Base-by-base conservation (phyloP, 2,113 vertebrate genomes). In the Pollachius pollachius region DNA sequence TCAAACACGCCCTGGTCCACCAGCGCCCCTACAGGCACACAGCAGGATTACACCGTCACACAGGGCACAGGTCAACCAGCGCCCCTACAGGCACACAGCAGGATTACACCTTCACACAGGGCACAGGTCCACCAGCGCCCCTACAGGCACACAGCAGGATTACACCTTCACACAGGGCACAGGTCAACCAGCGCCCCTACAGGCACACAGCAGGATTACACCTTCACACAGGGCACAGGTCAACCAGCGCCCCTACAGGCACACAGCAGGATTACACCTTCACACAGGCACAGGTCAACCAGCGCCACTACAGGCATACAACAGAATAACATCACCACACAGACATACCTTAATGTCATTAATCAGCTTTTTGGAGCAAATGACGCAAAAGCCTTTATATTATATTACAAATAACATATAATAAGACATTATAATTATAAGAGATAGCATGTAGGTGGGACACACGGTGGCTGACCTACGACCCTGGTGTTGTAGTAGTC, bases 401-500 rank as follows among this genome's bases (percentile, higher is more conserved):
- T 58, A n/a, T 58, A 5, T 34, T 34, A 4, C 30, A 18, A 17
- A 59, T 59, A 9, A 6, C 3, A 21, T 52, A 4, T 52, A 25
- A 18, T 34, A 9, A 52, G n/a, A 69, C 2, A 57, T 15, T 5
- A 5, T n/a, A 57, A 57, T n/a, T 5, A 34, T 34, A 34, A 34
- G 30, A 34, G 30, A 34, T 4, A 34, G 30, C 6, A 34, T 4
- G 30, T 34, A 34, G 30, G 30, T 34, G 30, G 6, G 18, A 37
- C 8, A 57, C 62, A 64, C 48, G 17, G 34, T 15, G 5, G 94
- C 97, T 94, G 81, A 99, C 97, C 97, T 67, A 98, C 96, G 16
- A 99, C 97, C 73, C 97, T 92, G 69, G 96, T 98, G 87, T 99
- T 98, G 92, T 99, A 99, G 87, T 99, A 99, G 89, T 99, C 97